Evolutionary conservation across 2,888 invertebrate genomes (phyloP).

Genomic region (Hydroisotoma schaefferi): DNA sequence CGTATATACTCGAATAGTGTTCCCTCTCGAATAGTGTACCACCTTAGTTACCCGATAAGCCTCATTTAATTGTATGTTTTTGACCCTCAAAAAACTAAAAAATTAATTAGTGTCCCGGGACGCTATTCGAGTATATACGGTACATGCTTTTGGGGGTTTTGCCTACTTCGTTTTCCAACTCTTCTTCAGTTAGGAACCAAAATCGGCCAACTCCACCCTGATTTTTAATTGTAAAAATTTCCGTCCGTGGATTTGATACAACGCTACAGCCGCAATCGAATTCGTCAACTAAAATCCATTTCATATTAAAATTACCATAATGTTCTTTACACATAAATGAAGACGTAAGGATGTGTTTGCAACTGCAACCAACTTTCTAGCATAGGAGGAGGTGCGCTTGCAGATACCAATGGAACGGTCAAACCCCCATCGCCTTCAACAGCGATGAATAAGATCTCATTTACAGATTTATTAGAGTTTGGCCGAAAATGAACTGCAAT

Average conservation of each 20-base stretch:
- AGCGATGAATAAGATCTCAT: slow-evolving; percentile 27
- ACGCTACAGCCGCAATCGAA: slow-evolving; percentile 39
- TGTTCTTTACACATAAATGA: background rate
- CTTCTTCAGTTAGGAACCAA: slow-evolving; percentile 42
- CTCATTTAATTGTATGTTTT: no score
- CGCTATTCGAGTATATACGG: no score
- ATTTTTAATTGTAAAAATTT: slow-evolving; percentile 34
- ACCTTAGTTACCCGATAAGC: no score
- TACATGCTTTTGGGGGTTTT: no score
- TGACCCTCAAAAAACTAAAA: no score
- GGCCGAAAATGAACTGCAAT: slow-evolving; percentile 25
- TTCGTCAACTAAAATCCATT: slow-evolving; percentile 36
- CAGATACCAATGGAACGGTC: slow-evolving; percentile 33
- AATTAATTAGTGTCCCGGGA: no score
- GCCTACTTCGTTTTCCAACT: slow-evolving; percentile 35
- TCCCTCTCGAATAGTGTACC: no score
- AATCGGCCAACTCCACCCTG: slow-evolving; percentile 36
- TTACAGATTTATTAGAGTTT: slow-evolving; percentile 14
- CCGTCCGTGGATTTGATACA: slow-evolving; percentile 15
- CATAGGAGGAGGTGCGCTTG: slow-evolving; percentile 15
- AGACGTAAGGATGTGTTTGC: background rate
- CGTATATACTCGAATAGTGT: no score
- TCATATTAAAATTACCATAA: background rate
- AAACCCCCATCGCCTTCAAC: slow-evolving; percentile 39
- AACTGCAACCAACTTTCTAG: slow-evolving; percentile 23